Evolutionary conservation across 2,888 invertebrate genomes (phyloP).

Genomic region (Pegoplata infirma): DNA sequence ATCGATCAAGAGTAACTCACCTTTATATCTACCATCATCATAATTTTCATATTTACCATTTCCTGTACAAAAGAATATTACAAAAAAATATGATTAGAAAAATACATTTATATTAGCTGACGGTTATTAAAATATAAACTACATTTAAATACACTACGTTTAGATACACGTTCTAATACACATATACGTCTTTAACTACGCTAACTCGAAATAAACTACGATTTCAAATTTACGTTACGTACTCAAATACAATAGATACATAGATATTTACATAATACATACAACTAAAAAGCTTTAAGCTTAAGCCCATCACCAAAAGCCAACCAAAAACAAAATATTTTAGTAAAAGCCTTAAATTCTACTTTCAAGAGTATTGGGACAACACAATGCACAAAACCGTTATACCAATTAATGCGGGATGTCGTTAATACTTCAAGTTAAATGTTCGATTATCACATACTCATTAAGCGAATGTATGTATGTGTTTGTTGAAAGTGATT

Average conservation of each 20-base stretch:
- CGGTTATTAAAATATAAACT: not conserved
- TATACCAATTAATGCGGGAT: not conserved
- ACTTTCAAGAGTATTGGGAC: conserved; percentile 1
- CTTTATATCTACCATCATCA: conserved; percentile 67
- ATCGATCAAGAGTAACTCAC: conserved; percentile 64
- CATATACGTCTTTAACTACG: not conserved
- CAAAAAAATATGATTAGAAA: conserved; percentile 52
- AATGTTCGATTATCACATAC: not conserved
- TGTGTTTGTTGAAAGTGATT: conserved; percentile 26
- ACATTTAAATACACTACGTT: not conserved
- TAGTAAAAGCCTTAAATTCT: conserved; percentile 43
- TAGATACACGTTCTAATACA: conserved; percentile 5
- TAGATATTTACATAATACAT: not conserved
- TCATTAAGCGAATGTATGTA: not conserved
- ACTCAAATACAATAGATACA: conserved; percentile 18
- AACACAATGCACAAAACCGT: not conserved
- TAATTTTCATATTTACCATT: conserved; percentile 70
- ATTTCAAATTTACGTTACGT: not conserved
- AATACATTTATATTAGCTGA: conserved; percentile 1
- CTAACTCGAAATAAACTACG: not conserved
- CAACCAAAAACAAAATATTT: conserved; percentile 53
- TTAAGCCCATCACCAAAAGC: conserved; percentile 59
- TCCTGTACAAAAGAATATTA: conserved; percentile 65
- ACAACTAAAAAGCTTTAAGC: conserved; percentile 40
- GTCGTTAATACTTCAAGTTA: not conserved